A percentile compares a stretch with the other conserved stretches of the same genome.
Conservation (phyloP, 1,140 invertebrate genomes). For the Calosoma granatense region DNA sequence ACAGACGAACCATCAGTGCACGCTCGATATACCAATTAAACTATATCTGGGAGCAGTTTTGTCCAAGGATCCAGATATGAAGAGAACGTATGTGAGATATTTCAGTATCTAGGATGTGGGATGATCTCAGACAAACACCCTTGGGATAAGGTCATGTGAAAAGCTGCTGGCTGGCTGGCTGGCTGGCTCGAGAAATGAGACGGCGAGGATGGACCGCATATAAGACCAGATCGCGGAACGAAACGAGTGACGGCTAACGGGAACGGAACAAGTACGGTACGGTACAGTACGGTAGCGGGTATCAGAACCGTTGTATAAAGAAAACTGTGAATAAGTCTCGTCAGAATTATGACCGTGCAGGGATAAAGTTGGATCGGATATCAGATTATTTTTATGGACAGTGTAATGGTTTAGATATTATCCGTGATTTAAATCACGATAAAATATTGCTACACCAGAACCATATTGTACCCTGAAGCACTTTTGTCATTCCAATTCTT, state of each 20-base stretch:
- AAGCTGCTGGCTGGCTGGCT: too few species aligned
- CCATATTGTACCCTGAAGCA: too few species aligned
- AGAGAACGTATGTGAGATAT: neutral
- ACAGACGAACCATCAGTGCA: neutral
- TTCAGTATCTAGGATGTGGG: neutral
- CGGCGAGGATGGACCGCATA: neutral
- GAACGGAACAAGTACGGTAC: too few species aligned
- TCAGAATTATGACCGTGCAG: neutral
- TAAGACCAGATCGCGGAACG: neutral
- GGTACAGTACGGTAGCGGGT: neutral
- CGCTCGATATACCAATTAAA: conserved; percentile 9
- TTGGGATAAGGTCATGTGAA: neutral
- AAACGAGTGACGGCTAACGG: neutral
- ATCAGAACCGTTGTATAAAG: neutral
- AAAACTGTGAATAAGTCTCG: neutral
- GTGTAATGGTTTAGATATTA: neutral
- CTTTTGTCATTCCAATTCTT: too few species aligned
- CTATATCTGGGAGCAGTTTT: conserved; percentile 1
- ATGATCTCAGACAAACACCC: neutral
- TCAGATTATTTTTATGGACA: neutral
- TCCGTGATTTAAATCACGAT: neutral
- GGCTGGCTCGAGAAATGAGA: neutral
- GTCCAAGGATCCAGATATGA: neutral
- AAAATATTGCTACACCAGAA: too few species aligned
- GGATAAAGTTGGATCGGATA: neutral